phyloP scores from a whole-genome alignment of 2,888 invertebrate species.

The Drosophila hamatofila region DNA sequence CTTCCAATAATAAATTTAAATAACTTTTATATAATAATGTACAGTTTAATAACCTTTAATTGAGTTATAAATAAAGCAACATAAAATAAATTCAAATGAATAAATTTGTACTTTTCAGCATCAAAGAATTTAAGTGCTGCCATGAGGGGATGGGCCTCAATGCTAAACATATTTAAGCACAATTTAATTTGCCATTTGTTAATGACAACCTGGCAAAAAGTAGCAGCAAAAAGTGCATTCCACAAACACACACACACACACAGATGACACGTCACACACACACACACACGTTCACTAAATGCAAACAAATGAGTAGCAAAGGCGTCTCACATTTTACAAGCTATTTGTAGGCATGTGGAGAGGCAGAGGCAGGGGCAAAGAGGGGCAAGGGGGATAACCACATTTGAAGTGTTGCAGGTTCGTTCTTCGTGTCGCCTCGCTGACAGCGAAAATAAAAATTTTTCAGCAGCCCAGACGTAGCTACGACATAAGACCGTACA shows the following conservation, averaged over 20 bases:
- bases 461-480: slow-evolving; percentile 50
- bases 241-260: slow-evolving; percentile 27
- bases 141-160: neutral
- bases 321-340: slow-evolving; percentile 40
- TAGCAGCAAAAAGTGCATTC: slow-evolving; percentile 54
- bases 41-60: neutral
- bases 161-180: slow-evolving; percentile 61
- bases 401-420: slow-evolving; percentile 75
- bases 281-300: slow-evolving; percentile 40
- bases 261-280: slow-evolving; percentile 24
- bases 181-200: slow-evolving; percentile 84
- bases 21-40: neutral
- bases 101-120: neutral
- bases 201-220: slow-evolving; percentile 72
- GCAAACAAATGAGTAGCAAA: slow-evolving; percentile 53
- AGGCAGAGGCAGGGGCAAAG: neutral
- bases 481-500: neutral
- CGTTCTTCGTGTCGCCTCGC: slow-evolving; percentile 62
- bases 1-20: too few relatives aligned
- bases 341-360: slow-evolving; percentile 20
- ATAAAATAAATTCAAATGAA: neutral
- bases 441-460: slow-evolving; percentile 72
- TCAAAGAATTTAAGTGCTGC: slow-evolving; percentile 9
- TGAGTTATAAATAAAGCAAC: neutral
- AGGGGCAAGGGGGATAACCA: slow-evolving; percentile 6